Conservation (phyloP, 2,113 vertebrate genomes). For the Indicator indicator region DNA sequence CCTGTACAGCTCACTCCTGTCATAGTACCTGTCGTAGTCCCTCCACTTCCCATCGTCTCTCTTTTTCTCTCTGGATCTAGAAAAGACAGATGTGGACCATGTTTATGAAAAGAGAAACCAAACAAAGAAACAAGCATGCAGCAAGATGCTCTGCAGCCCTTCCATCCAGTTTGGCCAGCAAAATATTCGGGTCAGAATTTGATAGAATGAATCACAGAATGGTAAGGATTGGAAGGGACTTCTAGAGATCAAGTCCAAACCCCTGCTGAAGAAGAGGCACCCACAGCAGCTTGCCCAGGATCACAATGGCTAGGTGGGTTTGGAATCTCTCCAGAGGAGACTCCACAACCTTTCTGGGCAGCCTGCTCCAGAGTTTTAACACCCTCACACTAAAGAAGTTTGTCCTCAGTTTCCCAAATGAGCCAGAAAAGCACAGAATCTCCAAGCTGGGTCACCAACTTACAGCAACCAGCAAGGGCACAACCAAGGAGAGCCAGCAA, state of each 20-base stretch:
- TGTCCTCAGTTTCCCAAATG: not conserved
- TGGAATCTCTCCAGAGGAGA: no score
- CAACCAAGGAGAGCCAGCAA: not conserved
- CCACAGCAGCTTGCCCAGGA: no score
- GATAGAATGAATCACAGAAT: no score
- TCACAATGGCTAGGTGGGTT: no score
- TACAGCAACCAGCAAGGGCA: not conserved
- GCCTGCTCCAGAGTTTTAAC: no score
- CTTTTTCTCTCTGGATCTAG: slow-evolving; percentile 89
- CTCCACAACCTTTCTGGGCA: no score
- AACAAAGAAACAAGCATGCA: not conserved
- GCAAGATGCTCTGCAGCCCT: not conserved
- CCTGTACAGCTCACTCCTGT: slow-evolving; percentile 86
- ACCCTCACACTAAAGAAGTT: no score
- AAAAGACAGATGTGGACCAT: not conserved
- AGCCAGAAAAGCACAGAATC: not conserved
- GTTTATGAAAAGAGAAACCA: not conserved
- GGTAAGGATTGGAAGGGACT: no score
- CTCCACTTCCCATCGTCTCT: slow-evolving; percentile 95
- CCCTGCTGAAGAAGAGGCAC: no score
- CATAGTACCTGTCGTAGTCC: slow-evolving; percentile 89
- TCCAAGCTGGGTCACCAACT: not conserved
- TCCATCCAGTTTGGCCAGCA: accelerated
- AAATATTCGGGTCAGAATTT: not conserved
- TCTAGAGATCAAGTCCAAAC: no score